Base-by-base conservation (phyloP, 2,888 invertebrate species). In the Thecophora atra region DNA sequence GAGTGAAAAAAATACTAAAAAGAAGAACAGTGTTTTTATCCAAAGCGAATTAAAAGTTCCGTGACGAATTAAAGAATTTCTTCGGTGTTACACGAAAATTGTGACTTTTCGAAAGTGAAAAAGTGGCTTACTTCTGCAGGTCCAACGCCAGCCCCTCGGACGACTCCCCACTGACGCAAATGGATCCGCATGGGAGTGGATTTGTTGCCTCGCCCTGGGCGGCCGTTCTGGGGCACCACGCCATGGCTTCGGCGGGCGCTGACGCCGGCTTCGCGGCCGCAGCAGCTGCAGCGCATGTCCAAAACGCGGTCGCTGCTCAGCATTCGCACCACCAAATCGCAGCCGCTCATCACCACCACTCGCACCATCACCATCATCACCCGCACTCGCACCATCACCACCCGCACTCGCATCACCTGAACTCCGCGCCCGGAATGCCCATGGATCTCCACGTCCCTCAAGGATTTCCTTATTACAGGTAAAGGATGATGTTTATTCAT, bases 381-480 rank as follows among this genome's bases (percentile, higher is more conserved):
- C 72, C 77, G 21, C 79, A 78, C 71, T 79, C 78, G 66, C 79
- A 79, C 83, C 79, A 79, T 71, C 78, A 78, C 69, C 88, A 88
- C 81, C 89, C 90, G 84, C 90, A 89, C 79, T 78, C 82, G 28
- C 82, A 83, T 84, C 88, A 82, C 87, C 88, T 83, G 75, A 85
- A 84, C 73, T 78, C 77, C 72, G 88, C 89, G 81, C 89, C 89
- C 78, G 91, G 90, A 79, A 91, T 93, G 91, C 95, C 95, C 69
- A 95, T 96, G 95, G 96, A 96, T 87, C 90, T 96, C 80, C 96
- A 96, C 88, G 95, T 96, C 86, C 94, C 95, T 67, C 96, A 95
- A 86, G 94, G 94, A 80, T 95, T 95, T 87, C 94, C 95, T 73
- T 96, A 95, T 88, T 96, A 96, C 89, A 92, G 95, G 95, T 95